Evolutionary conservation across 2,888 invertebrate species (phyloP), one percentile per base, ranked within the genome.

Genomic region (Xestia rhomboidea): DNA sequence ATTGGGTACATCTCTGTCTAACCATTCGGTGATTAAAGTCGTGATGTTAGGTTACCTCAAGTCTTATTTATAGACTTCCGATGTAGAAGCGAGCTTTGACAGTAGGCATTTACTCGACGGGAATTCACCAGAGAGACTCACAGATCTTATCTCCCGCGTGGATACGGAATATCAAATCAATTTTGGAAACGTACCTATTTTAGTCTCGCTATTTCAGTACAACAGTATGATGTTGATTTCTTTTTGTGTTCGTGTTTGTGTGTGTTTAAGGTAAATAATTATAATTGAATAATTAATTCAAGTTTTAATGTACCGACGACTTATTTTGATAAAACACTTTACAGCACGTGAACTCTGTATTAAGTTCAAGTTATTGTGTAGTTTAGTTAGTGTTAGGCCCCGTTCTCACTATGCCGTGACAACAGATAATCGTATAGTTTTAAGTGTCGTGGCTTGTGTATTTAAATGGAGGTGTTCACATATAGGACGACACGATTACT

Each of bases 161-260:
- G 30, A 75, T 78, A 68, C 60, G 38, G 67, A 79, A 81, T 77
- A 76, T 71, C 70, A 77, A 82, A 84, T 79, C 76, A 73, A 80
- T 78, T 77, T 75, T 27, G 64, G 64, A 41, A 38, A 63, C 63
- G 24, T n/a, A 64, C 63, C 24, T n/a, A 64, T n/a, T 41, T 64
- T n/a, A 64, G 68, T 41, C 51, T 77, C 44, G n/a, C n/a, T 73
- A 49, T 70, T 77, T 79, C 34, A 51, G 27, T 51, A 44, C 30
- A 70, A 46, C 41, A 73, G 27, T 27, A 21, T 34, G 10, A 27
- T 13, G 27, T 30, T 63, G n/a, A 15, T 63, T 46, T 44, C 8
- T 62, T 54, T 51, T 76, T 49, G 64, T 66, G 41, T 69, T 72
- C 51, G 41, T 71, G 72, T 76, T 73, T 73, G 21, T 2, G 8